Evolutionary conservation across 2,113 vertebrate genomes (phyloP), one percentile per base, ranked within the genome.

Genomic region (Sapajus apella): DNA sequence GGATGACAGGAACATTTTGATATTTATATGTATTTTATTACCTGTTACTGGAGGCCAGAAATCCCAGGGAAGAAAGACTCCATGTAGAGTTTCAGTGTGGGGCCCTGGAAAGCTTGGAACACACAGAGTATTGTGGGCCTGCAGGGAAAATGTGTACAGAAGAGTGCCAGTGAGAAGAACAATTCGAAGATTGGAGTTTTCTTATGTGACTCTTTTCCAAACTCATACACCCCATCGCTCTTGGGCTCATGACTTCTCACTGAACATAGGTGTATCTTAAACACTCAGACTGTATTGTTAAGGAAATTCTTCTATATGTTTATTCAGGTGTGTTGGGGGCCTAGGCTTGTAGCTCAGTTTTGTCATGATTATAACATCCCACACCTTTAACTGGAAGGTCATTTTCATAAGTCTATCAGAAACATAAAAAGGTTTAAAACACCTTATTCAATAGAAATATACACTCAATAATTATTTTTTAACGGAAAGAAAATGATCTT

Each of bases 241-340:
- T 87, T 93, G 23, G 30, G 45, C 18, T 75, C n/a, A 9, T 91
- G 17, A 73, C 77, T 91, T 88, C 82, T 93, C 55, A 32, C 43
- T 91, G 30, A 68, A 61, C 37, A 35, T 21, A 84, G 75, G 9
- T 87, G 30, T 47, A 12, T 56, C 32, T 64, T 55, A 82, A 85
- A 90, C 90, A 80, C 43, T 80, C 40, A 64, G 7, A 20, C 18
- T 43, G 8, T 43, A 25, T 66, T 97, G 95, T 23, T 88, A 85
- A 82, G 79, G 35, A 32, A 81, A 17, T 23, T 47, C 56, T 91
- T 76, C 84, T 72, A 27, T 66, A 77, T 95, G 70, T 95, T 96
- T 95, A 80, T 52, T 95, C 95, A 93, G 86, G 75, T 95, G 87
- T 56, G 2, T 52, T 37, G 30, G 79, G 80, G 77, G 52, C 5